phyloP scores from a whole-genome alignment of 2,888 invertebrate genomes.

The Phania funesta region DNA sequence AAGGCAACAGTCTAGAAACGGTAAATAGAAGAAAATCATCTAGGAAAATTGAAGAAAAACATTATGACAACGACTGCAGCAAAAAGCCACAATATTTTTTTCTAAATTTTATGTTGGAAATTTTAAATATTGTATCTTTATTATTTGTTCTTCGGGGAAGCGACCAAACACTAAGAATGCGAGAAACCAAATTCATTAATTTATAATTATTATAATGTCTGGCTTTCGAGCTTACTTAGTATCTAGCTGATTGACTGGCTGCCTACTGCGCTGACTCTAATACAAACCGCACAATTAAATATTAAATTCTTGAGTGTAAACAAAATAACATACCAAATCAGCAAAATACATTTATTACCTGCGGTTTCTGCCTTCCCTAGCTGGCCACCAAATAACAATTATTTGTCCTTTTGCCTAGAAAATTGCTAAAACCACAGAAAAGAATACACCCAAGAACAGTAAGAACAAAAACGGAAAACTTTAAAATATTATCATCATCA shows the following conservation, averaged over 20 bases:
- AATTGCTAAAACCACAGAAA: constrained; percentile 61
- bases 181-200: constrained; percentile 39
- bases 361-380: constrained; percentile 27
- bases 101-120: background rate
- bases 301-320: constrained; percentile 53
- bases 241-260: constrained; percentile 1
- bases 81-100: too few species aligned
- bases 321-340: constrained; percentile 52
- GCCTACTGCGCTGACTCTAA: constrained; percentile 27
- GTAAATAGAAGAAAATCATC: too few species aligned
- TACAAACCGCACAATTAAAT: constrained; percentile 56
- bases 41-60: too few species aligned
- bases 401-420: constrained; percentile 68
- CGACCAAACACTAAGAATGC: constrained; percentile 24
- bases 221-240: background rate
- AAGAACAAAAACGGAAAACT: background rate
- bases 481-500: constrained; percentile 28
- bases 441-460: background rate
- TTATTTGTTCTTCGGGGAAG: background rate
- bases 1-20: too few species aligned
- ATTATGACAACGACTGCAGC: too few species aligned
- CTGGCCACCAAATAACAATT: constrained; percentile 64
- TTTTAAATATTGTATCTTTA: background rate
- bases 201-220: constrained; percentile 25
- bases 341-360: constrained; percentile 55